Evolutionary conservation across 2,797 vertebrate genomes (phyloP).

Genomic region (Pipistrellus pipistrellus): DNA sequence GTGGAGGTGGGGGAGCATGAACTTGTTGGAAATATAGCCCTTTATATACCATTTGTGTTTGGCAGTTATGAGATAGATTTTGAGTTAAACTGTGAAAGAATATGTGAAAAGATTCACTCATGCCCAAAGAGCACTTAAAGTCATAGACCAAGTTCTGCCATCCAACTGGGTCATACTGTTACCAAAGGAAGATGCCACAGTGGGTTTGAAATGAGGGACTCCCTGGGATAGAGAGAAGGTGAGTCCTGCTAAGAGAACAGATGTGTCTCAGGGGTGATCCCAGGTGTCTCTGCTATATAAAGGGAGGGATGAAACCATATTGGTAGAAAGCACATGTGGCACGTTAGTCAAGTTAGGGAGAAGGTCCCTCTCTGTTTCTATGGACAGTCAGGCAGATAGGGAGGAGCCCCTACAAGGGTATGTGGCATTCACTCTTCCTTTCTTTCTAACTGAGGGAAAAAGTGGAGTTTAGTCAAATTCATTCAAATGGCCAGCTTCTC

Average conservation of each 20-base stretch:
- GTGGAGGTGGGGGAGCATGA: too few species aligned
- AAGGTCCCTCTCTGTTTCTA: neutral
- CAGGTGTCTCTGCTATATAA: neutral
- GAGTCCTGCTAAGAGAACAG: too few species aligned
- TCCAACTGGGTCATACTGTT: neutral
- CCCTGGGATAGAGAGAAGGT: neutral
- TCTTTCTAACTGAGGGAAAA: neutral
- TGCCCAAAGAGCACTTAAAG: neutral
- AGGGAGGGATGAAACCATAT: neutral
- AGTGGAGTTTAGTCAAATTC: neutral
- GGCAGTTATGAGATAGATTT: neutral
- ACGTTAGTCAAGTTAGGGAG: neutral
- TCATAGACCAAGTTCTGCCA: neutral
- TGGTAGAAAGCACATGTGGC: neutral
- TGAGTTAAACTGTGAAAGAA: neutral
- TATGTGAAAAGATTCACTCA: neutral
- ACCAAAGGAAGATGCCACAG: neutral
- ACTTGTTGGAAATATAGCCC: neutral
- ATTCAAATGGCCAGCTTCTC: neutral
- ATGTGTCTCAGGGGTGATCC: too few species aligned
- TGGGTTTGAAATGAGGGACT: neutral
- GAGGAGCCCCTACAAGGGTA: neutral
- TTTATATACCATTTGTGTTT: neutral
- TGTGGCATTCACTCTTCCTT: neutral
- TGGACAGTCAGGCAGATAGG: neutral